Conservation (phyloP, 2,797 vertebrate species). For the Mastacembelus armatus region DNA sequence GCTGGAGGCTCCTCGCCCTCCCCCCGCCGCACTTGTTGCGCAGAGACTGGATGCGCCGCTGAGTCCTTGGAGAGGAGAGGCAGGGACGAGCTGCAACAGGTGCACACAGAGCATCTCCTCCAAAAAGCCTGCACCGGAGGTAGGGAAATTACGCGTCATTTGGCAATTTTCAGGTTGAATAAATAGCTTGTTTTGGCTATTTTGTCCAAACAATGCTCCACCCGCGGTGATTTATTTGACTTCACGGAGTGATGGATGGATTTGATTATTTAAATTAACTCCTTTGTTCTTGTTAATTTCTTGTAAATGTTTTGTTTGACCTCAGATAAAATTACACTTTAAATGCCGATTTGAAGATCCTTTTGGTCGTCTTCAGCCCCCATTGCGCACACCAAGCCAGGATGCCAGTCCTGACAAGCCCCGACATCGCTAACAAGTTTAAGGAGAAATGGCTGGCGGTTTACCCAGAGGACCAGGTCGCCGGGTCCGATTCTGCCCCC, state of each 20-base stretch:
- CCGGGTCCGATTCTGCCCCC: conserved; percentile 68
- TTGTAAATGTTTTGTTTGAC: conserved; percentile 1
- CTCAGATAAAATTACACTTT: conserved; percentile 52
- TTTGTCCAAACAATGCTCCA: background rate
- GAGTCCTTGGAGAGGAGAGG: conserved; percentile 68
- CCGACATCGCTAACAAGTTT: conserved; percentile 82
- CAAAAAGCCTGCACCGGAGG: conserved; percentile 36
- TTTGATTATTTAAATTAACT: background rate
- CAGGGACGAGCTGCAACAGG: conserved; percentile 72
- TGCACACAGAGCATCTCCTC: conserved; percentile 64
- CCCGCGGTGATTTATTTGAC: background rate
- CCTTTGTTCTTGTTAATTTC: background rate
- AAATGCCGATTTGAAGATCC: conserved; percentile 64
- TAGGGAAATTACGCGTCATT: conserved; percentile 38
- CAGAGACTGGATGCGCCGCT: conserved; percentile 65
- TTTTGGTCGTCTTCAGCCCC: conserved; percentile 1
- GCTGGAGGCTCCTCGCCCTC: conserved; percentile 53
- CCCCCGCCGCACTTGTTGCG: conserved; percentile 84
- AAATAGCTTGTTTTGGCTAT: background rate
- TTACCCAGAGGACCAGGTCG: conserved; percentile 76
- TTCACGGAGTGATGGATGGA: background rate
- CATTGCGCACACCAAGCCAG: conserved; percentile 42
- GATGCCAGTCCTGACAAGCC: conserved; percentile 87
- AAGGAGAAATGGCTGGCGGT: conserved; percentile 82
- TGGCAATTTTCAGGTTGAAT: background rate